These are phyloP conservation scores for Peucedramus taeniatus DNA, from an alignment of 2,113 vertebrate genomes.

Conservation along the genomic window DNA sequence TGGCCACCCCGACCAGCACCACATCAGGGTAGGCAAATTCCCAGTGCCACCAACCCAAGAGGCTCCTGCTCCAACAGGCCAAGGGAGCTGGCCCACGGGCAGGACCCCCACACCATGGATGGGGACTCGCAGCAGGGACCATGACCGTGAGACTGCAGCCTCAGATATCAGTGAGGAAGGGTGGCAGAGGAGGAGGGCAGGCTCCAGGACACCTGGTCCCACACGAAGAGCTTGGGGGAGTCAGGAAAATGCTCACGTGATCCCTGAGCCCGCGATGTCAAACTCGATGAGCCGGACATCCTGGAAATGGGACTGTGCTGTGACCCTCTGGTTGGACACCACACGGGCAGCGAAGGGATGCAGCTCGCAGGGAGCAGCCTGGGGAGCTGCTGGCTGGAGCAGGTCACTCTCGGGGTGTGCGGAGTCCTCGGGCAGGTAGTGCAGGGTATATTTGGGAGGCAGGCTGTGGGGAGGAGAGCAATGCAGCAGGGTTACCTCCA, in stretches of 20 bases:
- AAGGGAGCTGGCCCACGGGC: not conserved
- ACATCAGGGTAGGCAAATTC: not conserved
- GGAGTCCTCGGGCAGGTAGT: constrained; percentile 69
- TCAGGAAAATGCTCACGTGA: constrained; percentile 75
- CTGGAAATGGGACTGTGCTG: constrained; percentile 84
- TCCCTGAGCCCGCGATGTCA: constrained; percentile 79
- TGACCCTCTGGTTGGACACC: constrained; percentile 81
- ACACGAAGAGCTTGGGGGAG: not conserved
- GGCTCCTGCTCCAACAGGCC: not conserved
- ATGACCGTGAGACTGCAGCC: not conserved
- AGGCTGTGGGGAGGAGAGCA: constrained; percentile 68
- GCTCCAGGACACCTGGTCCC: not conserved
- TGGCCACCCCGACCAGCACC: accelerated
- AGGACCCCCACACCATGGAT: not conserved
- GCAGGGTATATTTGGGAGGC: constrained; percentile 80
- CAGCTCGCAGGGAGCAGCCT: constrained; percentile 45
- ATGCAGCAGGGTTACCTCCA: not conserved
- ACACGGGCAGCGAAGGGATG: constrained; percentile 77
- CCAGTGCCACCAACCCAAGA: not conserved
- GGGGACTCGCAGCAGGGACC: not conserved
- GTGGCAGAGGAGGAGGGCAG: not conserved
- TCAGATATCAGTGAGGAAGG: not conserved
- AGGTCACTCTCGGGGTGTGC: accelerated
- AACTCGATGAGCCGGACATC: constrained; percentile 91
- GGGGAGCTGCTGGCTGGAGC: not conserved